A percentile compares a stretch with the other conserved stretches of the same genome.
Conservation (phyloP, 2,888 invertebrate species). For the Drepana falcataria region DNA sequence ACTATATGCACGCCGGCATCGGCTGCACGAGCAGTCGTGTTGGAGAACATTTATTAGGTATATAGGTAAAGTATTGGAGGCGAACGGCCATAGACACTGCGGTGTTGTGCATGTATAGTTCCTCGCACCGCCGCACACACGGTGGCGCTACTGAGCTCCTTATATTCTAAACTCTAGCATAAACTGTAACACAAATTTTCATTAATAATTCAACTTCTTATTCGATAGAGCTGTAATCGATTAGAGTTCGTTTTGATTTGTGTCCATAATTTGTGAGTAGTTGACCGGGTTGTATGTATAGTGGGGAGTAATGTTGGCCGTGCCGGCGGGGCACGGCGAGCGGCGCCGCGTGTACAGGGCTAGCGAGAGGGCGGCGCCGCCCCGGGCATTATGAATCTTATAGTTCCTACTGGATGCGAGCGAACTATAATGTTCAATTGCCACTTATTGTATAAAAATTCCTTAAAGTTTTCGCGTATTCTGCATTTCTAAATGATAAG, state of each 20-base stretch:
- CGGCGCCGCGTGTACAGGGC: slow-evolving; percentile 41
- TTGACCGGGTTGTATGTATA: slow-evolving; percentile 58
- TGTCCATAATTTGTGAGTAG: slow-evolving; percentile 64
- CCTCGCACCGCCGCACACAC: slow-evolving; percentile 72
- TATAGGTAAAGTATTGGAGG: slow-evolving; percentile 72
- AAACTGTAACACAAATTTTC: slow-evolving; percentile 69
- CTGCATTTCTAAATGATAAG: slow-evolving; percentile 77
- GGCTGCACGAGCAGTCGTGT: slow-evolving; percentile 64
- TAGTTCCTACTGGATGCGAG: slow-evolving; percentile 78
- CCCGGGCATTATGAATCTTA: slow-evolving; percentile 76
- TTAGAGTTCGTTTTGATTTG: slow-evolving; percentile 52
- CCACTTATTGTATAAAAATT: slow-evolving; percentile 74
- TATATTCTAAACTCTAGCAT: slow-evolving; percentile 77
- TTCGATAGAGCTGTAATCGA: slow-evolving; percentile 59
- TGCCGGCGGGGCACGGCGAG: slow-evolving; percentile 65
- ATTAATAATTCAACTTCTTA: slow-evolving; percentile 57
- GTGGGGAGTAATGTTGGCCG: slow-evolving; percentile 62
- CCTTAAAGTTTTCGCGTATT: slow-evolving; percentile 77
- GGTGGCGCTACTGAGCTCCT: slow-evolving; percentile 72
- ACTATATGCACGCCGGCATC: slow-evolving; percentile 40
- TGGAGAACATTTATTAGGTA: slow-evolving; percentile 70
- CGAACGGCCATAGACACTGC: slow-evolving; percentile 72
- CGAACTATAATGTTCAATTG: slow-evolving; percentile 79
- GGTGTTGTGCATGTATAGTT: slow-evolving; percentile 77
- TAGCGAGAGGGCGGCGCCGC: slow-evolving; percentile 28